Evolutionary conservation across 2,113 vertebrate genomes (phyloP).

Genomic region (Peromyscus leucopus): DNA sequence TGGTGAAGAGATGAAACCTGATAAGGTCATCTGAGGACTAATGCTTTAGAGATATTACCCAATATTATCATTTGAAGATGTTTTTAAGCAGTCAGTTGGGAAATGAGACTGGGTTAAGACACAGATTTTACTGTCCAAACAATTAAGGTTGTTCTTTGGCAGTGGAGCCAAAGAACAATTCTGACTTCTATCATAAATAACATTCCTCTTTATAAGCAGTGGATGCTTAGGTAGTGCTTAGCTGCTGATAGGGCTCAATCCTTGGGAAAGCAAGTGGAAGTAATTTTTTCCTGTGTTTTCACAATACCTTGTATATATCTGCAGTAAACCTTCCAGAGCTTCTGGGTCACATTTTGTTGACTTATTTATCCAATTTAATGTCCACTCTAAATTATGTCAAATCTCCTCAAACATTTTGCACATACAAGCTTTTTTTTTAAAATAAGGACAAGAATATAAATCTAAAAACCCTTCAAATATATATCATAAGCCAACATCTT

Average conservation of each 20-base stretch:
- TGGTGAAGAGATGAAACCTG: not conserved
- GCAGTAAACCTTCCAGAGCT: not conserved
- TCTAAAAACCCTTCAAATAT: not conserved
- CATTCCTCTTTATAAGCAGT: constrained; percentile 6
- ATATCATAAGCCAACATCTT: not conserved
- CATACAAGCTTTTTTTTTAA: not conserved
- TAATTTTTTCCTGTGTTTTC: constrained; percentile 4
- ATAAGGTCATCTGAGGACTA: constrained; percentile 20
- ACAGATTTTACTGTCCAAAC: constrained; percentile 30
- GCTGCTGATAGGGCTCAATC: not conserved
- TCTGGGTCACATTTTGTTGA: not conserved
- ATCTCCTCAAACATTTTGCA: not conserved
- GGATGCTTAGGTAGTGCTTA: not conserved
- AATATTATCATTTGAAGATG: not conserved
- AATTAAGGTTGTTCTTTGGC: constrained; percentile 33
- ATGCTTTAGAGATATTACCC: not conserved
- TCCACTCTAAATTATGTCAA: constrained; percentile 8
- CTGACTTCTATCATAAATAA: constrained; percentile 30
- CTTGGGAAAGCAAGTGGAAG: not conserved
- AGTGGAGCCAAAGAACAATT: constrained; percentile 23
- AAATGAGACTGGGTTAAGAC: not conserved
- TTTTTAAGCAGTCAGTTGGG: constrained; percentile 14
- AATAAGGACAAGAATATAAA: not conserved
- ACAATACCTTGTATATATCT: not conserved
- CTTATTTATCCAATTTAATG: not conserved